These are phyloP conservation scores for Zapornia atra DNA, from an alignment of 2,113 vertebrate genomes.

Conservation along the genomic window DNA sequence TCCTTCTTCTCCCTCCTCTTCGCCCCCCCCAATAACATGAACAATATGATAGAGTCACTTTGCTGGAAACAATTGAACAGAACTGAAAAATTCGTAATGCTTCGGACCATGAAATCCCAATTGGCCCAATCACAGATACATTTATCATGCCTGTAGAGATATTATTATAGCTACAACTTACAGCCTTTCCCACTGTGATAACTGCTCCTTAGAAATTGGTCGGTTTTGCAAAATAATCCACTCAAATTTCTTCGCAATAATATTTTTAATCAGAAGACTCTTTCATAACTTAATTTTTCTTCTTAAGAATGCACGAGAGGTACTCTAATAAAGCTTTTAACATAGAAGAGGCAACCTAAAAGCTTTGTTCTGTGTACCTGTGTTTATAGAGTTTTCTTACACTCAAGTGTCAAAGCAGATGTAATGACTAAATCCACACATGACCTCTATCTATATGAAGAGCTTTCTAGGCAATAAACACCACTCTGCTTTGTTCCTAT, in stretches of 20 bases:
- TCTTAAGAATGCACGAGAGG: background rate
- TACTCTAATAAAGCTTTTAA: background rate
- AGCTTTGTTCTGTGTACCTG: background rate
- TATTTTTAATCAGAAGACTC: background rate
- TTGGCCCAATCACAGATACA: conserved; percentile 44
- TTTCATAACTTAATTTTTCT: conserved; percentile 19
- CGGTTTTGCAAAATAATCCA: background rate
- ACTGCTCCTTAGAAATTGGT: background rate
- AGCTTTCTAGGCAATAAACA: background rate
- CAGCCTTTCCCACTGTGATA: background rate
- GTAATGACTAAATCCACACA: background rate
- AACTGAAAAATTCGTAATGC: conserved; percentile 60
- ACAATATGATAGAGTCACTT: conserved; percentile 55
- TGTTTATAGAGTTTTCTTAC: background rate
- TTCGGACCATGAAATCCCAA: conserved; percentile 67
- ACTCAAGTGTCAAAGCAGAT: background rate
- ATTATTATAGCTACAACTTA: conserved; percentile 5
- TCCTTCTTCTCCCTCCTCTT: background rate
- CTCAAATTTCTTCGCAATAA: background rate
- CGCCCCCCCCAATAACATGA: background rate
- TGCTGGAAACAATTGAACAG: conserved; percentile 63
- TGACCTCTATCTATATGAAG: background rate
- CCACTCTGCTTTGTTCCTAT: background rate
- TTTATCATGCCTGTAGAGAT: conserved; percentile 44
- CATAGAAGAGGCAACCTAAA: background rate